Evolutionary conservation across 2,888 invertebrate species (phyloP).

Genomic region (Lottia gigantea): DNA sequence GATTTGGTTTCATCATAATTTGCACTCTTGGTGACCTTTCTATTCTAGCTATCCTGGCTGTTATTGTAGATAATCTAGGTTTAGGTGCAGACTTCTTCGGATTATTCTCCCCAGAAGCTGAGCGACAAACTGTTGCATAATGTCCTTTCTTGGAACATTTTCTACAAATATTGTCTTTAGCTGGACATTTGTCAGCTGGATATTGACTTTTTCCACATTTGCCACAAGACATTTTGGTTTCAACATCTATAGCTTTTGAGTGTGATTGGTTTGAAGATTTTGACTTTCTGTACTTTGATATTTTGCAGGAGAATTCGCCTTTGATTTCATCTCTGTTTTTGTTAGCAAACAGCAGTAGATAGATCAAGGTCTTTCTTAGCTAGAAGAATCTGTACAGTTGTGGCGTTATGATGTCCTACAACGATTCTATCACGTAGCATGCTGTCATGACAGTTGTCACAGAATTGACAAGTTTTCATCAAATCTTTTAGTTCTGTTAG

Average conservation of each 20-base stretch:
- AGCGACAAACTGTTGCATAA: background rate
- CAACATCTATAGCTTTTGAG: background rate
- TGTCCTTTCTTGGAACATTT: background rate
- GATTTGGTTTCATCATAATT: slow-evolving; percentile 2
- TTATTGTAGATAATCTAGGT: too few species aligned
- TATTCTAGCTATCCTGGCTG: too few species aligned
- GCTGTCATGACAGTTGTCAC: background rate
- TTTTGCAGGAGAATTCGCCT: background rate
- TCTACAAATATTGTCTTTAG: background rate
- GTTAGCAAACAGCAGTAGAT: background rate
- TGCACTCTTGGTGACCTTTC: too few species aligned
- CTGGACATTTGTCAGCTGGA: background rate
- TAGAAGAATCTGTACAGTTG: background rate
- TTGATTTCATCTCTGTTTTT: background rate
- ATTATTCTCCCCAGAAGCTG: background rate
- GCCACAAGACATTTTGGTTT: background rate
- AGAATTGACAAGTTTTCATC: too few species aligned
- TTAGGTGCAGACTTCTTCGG: background rate
- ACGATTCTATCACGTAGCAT: background rate
- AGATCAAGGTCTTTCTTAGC: background rate
- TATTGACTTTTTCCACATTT: background rate
- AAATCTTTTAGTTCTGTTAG: background rate
- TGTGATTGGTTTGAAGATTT: background rate
- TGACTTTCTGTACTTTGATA: background rate
- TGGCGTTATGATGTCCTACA: background rate